Evolutionary conservation across 2,888 invertebrate species (phyloP).

Genomic region (Dendrolimus houi): DNA sequence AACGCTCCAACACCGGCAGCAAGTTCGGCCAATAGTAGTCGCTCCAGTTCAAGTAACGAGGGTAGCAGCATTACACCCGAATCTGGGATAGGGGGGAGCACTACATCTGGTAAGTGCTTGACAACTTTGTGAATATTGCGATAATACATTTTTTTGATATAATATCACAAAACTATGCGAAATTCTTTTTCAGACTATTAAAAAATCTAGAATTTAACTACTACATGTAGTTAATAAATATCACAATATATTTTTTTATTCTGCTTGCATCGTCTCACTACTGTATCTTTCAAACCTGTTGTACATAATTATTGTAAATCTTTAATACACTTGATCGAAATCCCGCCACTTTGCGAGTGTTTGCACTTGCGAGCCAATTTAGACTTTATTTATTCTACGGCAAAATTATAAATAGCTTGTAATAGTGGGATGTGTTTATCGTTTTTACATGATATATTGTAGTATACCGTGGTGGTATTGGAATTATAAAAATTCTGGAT

Average conservation of each 20-base stretch:
- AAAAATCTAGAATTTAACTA: no score
- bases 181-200: no score
- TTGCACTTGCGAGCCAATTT: neutral
- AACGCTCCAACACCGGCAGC: no score
- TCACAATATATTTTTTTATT: no score
- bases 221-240: no score
- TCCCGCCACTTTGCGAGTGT: neutral
- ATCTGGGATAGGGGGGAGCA: no score
- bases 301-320: neutral
- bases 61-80: no score
- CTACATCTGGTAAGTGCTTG: neutral
- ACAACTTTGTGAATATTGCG: neutral
- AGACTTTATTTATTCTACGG: neutral
- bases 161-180: no score
- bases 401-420: neutral
- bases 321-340: neutral
- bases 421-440: neutral
- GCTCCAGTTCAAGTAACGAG: no score
- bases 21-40: no score
- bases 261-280: neutral
- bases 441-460: neutral
- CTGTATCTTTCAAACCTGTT: neutral
- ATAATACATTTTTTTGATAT: neutral
- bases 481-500: neutral
- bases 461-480: neutral